Evolutionary conservation across 2,888 invertebrate species (phyloP).

Genomic region (Rhimphoctona megacephalus): DNA sequence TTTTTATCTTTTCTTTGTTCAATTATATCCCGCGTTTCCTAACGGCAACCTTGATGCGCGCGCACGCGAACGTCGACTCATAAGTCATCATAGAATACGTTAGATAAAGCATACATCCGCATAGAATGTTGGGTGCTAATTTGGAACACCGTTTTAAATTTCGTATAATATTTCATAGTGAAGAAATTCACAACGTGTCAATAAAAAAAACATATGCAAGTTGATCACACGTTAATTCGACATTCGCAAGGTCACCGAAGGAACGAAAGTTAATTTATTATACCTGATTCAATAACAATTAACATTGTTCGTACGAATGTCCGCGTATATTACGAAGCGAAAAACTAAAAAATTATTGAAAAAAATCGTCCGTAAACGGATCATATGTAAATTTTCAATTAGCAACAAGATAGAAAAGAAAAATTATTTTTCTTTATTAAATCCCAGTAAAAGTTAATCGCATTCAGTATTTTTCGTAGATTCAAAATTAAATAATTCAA

Average conservation of each 20-base stretch:
- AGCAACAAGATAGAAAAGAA: background rate
- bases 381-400: too few species aligned
- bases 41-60: constrained; percentile 54
- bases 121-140: constrained; percentile 11
- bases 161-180: background rate
- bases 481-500: too few species aligned
- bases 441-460: too few species aligned
- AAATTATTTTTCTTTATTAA: background rate
- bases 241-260: background rate
- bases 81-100: constrained; percentile 38
- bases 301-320: background rate
- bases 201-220: background rate
- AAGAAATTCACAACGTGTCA: background rate
- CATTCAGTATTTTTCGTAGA: too few species aligned
- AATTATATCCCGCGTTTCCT: constrained; percentile 45
- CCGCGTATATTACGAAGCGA: background rate
- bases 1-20: constrained; percentile 36
- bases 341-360: too few species aligned
- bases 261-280: background rate
- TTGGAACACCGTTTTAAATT: constrained; percentile 10
- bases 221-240: background rate
- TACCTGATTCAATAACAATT: background rate
- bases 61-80: constrained; percentile 42
- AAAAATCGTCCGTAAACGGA: too few species aligned
- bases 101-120: constrained; percentile 26